Base-by-base conservation (phyloP, 2,797 vertebrate genomes). In the Pseudochromis fuscus region DNA sequence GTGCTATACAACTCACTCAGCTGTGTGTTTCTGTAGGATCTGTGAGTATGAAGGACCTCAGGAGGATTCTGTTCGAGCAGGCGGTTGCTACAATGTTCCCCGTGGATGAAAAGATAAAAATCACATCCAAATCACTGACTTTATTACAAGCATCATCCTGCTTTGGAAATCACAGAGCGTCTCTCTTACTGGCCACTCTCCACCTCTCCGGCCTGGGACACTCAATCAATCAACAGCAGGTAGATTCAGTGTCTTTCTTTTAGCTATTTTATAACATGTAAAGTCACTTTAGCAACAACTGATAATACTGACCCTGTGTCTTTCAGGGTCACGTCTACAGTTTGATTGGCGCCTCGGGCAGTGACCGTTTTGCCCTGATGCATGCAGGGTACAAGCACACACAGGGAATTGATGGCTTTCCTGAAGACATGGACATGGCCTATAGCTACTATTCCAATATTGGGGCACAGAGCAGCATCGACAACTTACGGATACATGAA, bases 371-470 rank as follows among this genome's bases (percentile, higher is more conserved):
- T n/a, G 91, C 95, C 60, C 92, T 97, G 67, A 94, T 98, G 95
- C 97, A 96, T 81, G 93, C 96, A 59, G 97, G 96, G 38, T 98
- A 98, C 87, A 98, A 98, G 83, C 97, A 99, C 90, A 90, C 94
- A 67, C 94, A 95, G 77, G 97, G 97, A 35, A 83, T 96, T 46
- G 95, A 97, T 55, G 91, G 89, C 27, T 97, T 98, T 71, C 95
- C 95, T 0, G 84, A 93, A 79, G 95, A 98, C 88, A 85, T 95
- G 79, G 95, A 95, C 60, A 38, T 95, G 58, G 95, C 96, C 0
- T 97, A 95, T 9, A 92, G 94, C 68, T 98, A 98, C 89, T 98
- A 98, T 35, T 92, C 94, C 83, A 96, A 96, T 53, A 88, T 94
- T 7, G 97, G 93, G 10, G 86, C 76, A 4, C 96, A 97, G 87